A percentile compares a stretch with the other conserved stretches of the same genome.
Evolutionary conservation across 2,113 vertebrate species (phyloP).

Genomic region (Isurus oxyrinchus): DNA sequence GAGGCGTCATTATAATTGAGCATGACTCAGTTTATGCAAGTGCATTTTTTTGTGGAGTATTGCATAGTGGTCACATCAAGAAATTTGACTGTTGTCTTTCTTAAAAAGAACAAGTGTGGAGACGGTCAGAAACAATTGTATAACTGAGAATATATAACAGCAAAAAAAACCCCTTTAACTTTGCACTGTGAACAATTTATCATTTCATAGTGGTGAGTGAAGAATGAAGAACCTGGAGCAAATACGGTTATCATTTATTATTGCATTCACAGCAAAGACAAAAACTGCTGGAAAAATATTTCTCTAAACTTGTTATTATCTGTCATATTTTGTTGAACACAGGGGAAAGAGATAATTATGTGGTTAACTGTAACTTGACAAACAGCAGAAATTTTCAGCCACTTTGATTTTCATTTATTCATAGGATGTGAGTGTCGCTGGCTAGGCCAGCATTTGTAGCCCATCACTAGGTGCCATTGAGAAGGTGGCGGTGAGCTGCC

Average conservation of each 20-base stretch:
- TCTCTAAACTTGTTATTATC: not conserved
- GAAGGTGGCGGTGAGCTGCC: too few relatives aligned
- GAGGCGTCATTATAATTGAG: not conserved
- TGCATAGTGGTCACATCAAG: not conserved
- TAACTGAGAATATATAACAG: not conserved
- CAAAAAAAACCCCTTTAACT: not conserved
- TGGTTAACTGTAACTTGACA: not conserved
- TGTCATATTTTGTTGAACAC: not conserved
- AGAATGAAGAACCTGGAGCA: too few relatives aligned
- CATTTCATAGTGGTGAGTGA: not conserved
- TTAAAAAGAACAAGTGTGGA: not conserved
- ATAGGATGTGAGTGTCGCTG: too few relatives aligned
- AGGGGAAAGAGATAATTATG: not conserved
- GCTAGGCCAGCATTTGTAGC: too few relatives aligned
- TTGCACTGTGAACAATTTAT: not conserved
- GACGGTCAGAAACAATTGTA: not conserved
- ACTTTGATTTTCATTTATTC: not conserved
- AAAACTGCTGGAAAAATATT: not conserved
- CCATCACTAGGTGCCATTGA: too few relatives aligned
- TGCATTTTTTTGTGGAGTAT: not conserved
- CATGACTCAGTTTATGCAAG: not conserved
- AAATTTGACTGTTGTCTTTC: not conserved
- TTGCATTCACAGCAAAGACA: not conserved
- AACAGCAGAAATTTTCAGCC: not conserved
- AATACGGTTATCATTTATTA: not conserved